These are phyloP conservation scores for Ictalurus furcatus DNA, from an alignment of 2,113 vertebrate species.

Conservation along the genomic window DNA sequence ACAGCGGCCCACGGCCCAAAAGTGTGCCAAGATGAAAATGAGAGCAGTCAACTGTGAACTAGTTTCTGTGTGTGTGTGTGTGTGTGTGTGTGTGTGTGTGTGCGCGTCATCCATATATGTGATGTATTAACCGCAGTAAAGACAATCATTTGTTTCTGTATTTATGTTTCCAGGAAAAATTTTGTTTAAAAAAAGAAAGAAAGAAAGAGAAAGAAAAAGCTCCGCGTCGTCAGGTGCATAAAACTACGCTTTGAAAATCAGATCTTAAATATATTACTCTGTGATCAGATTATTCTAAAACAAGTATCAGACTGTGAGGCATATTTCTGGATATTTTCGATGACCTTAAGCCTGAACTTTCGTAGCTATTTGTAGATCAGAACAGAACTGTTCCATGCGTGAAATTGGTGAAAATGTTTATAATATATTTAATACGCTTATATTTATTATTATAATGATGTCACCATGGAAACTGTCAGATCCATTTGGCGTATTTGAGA, in stretches of 20 bases:
- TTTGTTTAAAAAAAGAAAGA: neutral
- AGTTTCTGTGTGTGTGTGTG: neutral
- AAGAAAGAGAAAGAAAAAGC: neutral
- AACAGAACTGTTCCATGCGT: neutral
- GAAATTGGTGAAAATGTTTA: neutral
- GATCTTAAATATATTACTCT: neutral
- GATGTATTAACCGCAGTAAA: neutral
- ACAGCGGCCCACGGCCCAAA: neutral
- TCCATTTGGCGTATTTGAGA: neutral
- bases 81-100: constrained; percentile 12
- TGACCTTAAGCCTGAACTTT: neutral
- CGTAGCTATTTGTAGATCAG: neutral
- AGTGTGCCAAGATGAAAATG: neutral
- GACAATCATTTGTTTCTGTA: neutral
- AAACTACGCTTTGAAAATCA: neutral
- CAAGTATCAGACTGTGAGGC: neutral
- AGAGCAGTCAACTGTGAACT: neutral
- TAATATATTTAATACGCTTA: neutral
- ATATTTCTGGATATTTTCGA: neutral
- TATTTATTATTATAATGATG: neutral
- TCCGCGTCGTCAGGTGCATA: neutral
- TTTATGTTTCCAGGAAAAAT: neutral
- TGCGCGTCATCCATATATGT: neutral
- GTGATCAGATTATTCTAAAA: neutral
- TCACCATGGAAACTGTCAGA: neutral